Evolutionary conservation across 2,888 invertebrate species (phyloP).

Genomic region (Acronicta leporina): DNA sequence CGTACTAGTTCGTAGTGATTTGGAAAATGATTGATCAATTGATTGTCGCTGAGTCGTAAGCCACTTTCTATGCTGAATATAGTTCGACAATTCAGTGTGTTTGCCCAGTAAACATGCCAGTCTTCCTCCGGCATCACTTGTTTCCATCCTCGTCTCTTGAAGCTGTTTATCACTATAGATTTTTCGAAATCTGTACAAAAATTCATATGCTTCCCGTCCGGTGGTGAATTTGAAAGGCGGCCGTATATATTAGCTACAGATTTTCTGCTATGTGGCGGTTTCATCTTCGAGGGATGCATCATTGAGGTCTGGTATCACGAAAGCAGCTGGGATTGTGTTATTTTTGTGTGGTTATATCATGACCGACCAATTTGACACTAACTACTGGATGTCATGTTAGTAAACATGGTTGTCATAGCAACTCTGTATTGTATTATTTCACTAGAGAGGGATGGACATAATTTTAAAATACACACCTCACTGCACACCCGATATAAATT

Average conservation of each 20-base stretch:
- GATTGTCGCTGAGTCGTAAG: conserved; percentile 92
- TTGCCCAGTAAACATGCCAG: conserved; percentile 98
- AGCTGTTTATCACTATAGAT: conserved; percentile 69
- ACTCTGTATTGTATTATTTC: conserved; percentile 9
- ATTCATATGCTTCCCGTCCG: conserved; percentile 90
- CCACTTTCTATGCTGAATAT: conserved; percentile 90
- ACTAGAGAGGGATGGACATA: neutral
- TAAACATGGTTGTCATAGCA: conserved; percentile 43
- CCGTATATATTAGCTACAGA: conserved; percentile 87
- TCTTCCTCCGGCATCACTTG: conserved; percentile 95
- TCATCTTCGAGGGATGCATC: conserved; percentile 31
- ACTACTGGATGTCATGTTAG: conserved; percentile 27
- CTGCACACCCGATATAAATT: neutral
- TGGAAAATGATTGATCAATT: conserved; percentile 98
- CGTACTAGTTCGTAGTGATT: conserved; percentile 98
- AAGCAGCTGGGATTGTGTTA: conserved; percentile 1
- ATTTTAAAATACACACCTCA: neutral
- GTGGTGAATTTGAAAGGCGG: conserved; percentile 61
- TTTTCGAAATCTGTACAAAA: conserved; percentile 74
- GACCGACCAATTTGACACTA: conserved; percentile 27
- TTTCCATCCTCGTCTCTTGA: conserved; percentile 89
- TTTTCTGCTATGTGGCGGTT: conserved; percentile 87
- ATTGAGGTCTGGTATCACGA: neutral
- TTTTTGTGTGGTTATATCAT: conserved; percentile 21
- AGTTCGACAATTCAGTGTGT: conserved; percentile 95